Conservation (phyloP, 1,140 invertebrate genomes). For the Drosophila jambulina region DNA sequence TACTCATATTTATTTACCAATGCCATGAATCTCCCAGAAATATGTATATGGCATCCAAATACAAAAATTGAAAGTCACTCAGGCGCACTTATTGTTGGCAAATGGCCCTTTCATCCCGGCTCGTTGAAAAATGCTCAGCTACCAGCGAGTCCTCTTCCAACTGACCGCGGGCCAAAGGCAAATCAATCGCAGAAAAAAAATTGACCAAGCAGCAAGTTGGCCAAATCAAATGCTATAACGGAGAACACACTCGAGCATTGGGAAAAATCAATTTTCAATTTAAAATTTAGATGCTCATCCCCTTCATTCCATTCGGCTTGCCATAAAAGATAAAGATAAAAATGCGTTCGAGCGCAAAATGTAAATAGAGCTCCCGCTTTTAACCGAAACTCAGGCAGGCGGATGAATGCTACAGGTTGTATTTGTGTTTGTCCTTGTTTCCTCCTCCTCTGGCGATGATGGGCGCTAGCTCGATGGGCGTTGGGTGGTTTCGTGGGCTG, state of each 20-base stretch:
- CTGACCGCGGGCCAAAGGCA: constrained; percentile 49
- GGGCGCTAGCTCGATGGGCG: constrained; percentile 6
- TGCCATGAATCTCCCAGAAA: constrained; percentile 5
- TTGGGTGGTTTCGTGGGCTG: background rate
- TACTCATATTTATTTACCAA: constrained; percentile 23
- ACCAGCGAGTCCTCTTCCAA: constrained; percentile 27
- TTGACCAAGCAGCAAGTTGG: constrained; percentile 31
- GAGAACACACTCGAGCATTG: constrained; percentile 45
- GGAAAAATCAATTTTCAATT: constrained; percentile 81
- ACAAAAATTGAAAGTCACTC: constrained; percentile 54
- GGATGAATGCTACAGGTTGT: constrained; percentile 62
- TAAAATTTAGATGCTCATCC: constrained; percentile 72
- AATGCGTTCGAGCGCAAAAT: constrained; percentile 74
- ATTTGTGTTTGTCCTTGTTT: constrained; percentile 53
- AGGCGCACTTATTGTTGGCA: constrained; percentile 55
- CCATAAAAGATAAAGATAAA: constrained; percentile 62
- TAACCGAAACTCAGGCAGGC: constrained; percentile 41
- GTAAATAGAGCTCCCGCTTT: constrained; percentile 71
- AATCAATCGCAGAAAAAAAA: constrained; percentile 64
- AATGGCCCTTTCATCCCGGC: constrained; percentile 8
- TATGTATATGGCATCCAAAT: constrained; percentile 15
- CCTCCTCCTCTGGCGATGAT: background rate
- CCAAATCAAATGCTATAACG: constrained; percentile 57
- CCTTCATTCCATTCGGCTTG: constrained; percentile 13
- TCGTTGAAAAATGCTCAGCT: constrained; percentile 26